A percentile compares a stretch with the other conserved stretches of the same genome.
Evolutionary conservation across 2,797 vertebrate genomes (phyloP).

Genomic region (Fistularia tabacaria): DNA sequence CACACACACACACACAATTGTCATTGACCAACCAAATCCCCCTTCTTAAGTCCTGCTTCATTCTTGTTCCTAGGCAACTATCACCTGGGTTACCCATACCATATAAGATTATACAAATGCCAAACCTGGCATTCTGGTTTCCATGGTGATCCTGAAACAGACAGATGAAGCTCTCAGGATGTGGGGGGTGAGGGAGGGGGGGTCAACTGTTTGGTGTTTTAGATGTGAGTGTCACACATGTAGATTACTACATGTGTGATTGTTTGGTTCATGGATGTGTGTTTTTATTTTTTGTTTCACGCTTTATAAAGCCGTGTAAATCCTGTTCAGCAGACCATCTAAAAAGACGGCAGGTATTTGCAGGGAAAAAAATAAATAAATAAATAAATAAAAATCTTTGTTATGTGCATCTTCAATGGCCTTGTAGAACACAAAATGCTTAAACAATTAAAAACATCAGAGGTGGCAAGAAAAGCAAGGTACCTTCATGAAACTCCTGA

Average conservation of each 20-base stretch:
- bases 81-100: slow-evolving; percentile 73
- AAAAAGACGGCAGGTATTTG: too few species aligned
- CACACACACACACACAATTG: slow-evolving; percentile 19
- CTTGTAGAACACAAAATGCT: too few species aligned
- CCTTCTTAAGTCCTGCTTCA: slow-evolving; percentile 39
- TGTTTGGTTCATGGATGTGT: slow-evolving; percentile 1
- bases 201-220: slow-evolving; percentile 23
- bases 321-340: neutral
- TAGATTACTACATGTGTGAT: neutral
- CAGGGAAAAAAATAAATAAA: too few species aligned
- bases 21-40: slow-evolving; percentile 52
- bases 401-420: too few species aligned
- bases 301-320: neutral
- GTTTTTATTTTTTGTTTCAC: slow-evolving; percentile 5
- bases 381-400: too few species aligned
- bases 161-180: slow-evolving; percentile 52
- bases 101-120: slow-evolving; percentile 67
- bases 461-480: too few species aligned
- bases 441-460: neutral
- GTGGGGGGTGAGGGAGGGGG: slow-evolving; percentile 12
- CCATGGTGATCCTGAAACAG: slow-evolving; percentile 57
- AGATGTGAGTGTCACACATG: slow-evolving; percentile 6
- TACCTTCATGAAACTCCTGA: slow-evolving; percentile 97
- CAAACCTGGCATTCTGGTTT: slow-evolving; percentile 68
- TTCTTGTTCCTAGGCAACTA: slow-evolving; percentile 77